phyloP scores from a whole-genome alignment of 1,140 invertebrate genomes.

The honey bee (Apis mellifera) region DNA sequence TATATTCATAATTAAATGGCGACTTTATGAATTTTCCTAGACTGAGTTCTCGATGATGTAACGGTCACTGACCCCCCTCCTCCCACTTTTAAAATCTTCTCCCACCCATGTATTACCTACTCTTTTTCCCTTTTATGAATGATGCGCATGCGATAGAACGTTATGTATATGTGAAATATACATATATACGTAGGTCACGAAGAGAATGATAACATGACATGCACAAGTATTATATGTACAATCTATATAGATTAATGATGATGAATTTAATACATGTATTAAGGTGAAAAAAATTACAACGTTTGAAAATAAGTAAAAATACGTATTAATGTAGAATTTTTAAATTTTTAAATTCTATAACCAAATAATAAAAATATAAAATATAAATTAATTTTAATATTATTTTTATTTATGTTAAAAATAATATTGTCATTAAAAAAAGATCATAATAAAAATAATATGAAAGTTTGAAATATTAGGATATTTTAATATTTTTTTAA shows the following conservation, averaged over 20 bases:
- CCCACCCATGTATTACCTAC: constrained; percentile 53
- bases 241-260: neutral
- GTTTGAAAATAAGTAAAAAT: neutral
- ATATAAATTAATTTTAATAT: neutral
- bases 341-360: neutral
- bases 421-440: neutral
- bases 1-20: constrained; percentile 1
- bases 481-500: too few relatives aligned
- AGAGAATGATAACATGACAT: constrained; percentile 37
- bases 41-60: constrained; percentile 74
- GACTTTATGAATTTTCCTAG: constrained; percentile 60
- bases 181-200: constrained; percentile 40
- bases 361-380: neutral
- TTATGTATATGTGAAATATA: constrained; percentile 37
- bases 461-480: neutral
- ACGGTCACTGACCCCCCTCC: constrained; percentile 79
- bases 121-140: constrained; percentile 62
- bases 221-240: neutral
- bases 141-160: constrained; percentile 55
- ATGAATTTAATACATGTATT: neutral
- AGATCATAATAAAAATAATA: neutral
- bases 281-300: neutral
- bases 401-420: neutral
- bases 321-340: neutral
- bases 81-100: constrained; percentile 47